Conservation (phyloP, 2,888 invertebrate genomes). For the Callinectes sapidus region DNA sequence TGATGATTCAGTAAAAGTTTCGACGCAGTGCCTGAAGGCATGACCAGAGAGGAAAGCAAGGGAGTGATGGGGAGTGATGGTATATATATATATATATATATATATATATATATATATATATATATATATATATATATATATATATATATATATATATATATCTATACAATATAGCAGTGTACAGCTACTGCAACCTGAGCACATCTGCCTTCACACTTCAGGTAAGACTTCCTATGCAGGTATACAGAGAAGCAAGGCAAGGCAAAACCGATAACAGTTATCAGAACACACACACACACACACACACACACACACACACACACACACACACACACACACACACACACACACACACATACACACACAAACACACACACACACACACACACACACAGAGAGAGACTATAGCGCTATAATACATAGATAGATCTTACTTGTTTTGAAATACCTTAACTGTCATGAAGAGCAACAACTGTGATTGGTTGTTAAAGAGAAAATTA, state of each 20-base stretch:
- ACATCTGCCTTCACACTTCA: background rate
- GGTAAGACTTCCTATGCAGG: background rate
- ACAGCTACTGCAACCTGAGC: background rate
- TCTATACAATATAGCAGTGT: too few species aligned
- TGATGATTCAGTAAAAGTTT: background rate
- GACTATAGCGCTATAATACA: too few species aligned
- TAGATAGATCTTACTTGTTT: too few species aligned
- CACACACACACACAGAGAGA: background rate
- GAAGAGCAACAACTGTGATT: too few species aligned
- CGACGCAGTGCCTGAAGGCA: background rate
- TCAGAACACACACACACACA: background rate
- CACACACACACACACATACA: too few species aligned
- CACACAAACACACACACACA: background rate
- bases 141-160: background rate
- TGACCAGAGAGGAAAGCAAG: background rate
- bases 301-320: background rate
- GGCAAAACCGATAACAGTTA: background rate
- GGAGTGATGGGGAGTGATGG: background rate
- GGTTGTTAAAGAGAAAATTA: too few species aligned
- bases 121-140: background rate
- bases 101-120: background rate
- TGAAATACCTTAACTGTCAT: too few species aligned
- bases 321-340: too few species aligned
- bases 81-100: background rate
- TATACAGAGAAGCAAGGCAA: background rate